Conservation (phyloP, 2,888 invertebrate species). For the Cheilosia urbana region DNA sequence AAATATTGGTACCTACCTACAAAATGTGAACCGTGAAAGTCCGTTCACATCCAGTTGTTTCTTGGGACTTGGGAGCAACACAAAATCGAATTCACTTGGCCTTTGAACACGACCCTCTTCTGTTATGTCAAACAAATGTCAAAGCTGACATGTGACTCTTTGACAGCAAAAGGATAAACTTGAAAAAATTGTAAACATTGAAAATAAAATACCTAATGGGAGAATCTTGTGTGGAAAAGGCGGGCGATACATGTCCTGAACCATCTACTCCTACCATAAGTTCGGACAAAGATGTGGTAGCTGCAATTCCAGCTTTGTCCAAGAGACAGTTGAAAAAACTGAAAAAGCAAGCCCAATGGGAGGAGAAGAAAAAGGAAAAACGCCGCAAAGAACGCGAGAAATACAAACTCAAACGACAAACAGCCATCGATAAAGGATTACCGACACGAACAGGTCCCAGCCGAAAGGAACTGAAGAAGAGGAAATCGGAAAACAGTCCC, state of each 20-base stretch:
- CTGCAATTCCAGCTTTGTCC: constrained; percentile 14
- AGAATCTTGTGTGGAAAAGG: constrained; percentile 1
- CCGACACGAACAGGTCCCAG: constrained; percentile 88
- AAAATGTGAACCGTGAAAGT: too few relatives aligned
- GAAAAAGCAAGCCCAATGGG: constrained; percentile 89
- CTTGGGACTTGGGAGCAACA: too few relatives aligned
- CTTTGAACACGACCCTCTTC: too few relatives aligned
- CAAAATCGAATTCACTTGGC: too few relatives aligned
- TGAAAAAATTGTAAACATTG: neutral
- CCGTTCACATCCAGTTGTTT: too few relatives aligned
- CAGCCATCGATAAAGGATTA: constrained; percentile 89
- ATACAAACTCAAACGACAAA: constrained; percentile 88
- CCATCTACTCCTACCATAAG: neutral
- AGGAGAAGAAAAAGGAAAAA: constrained; percentile 88
- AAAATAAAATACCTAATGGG: neutral
- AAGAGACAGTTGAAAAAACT: constrained; percentile 87
- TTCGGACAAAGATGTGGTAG: neutral
- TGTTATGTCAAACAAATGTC: neutral
- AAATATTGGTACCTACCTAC: too few relatives aligned
- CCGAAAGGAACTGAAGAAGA: constrained; percentile 91
- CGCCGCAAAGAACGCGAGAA: constrained; percentile 89
- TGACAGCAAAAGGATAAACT: neutral
- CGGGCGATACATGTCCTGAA: neutral
- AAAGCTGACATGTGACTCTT: neutral
- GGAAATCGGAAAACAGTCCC: constrained; percentile 87